Conservation (phyloP, 2,888 invertebrate species). For the Lasioglossum lativentre region DNA sequence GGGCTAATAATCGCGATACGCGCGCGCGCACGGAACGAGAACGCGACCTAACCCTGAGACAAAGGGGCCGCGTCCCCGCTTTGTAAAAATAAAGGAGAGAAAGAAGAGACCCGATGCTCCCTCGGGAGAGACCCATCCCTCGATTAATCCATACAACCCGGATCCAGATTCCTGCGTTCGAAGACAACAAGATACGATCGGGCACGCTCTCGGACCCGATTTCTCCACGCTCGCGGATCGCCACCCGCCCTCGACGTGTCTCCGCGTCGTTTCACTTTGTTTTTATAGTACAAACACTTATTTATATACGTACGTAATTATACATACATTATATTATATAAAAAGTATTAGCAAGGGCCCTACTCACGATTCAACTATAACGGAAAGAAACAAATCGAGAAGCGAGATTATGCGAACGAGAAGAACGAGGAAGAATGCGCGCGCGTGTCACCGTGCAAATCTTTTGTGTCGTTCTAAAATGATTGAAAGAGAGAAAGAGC, state of each 20-base stretch:
- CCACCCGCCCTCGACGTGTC: slow-evolving; percentile 65
- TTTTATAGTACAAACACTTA: slow-evolving; percentile 84
- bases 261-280: slow-evolving; percentile 76
- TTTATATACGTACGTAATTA: slow-evolving; percentile 79
- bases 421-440: not conserved
- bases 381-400: not conserved
- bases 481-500: not conserved
- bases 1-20: slow-evolving; percentile 67
- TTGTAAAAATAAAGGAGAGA: not conserved
- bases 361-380: slow-evolving; percentile 84
- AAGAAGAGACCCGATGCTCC: not conserved
- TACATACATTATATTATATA: slow-evolving; percentile 74
- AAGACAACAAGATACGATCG: slow-evolving; percentile 33
- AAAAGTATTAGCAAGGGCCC: slow-evolving; percentile 80
- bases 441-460: slow-evolving; percentile 13
- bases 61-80: slow-evolving; percentile 4
- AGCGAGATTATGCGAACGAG: not conserved
- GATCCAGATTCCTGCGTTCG: slow-evolving; percentile 4
- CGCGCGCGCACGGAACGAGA: slow-evolving; percentile 23
- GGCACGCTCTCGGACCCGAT: slow-evolving; percentile 62
- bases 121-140: not conserved
- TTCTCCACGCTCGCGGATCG: slow-evolving; percentile 46
- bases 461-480: not conserved
- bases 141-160: not conserved
- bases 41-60: slow-evolving; percentile 58